These are phyloP conservation scores for Ictidomys tridecemlineatus DNA, from an alignment of 2,113 vertebrate genomes.

Conservation along the genomic window DNA sequence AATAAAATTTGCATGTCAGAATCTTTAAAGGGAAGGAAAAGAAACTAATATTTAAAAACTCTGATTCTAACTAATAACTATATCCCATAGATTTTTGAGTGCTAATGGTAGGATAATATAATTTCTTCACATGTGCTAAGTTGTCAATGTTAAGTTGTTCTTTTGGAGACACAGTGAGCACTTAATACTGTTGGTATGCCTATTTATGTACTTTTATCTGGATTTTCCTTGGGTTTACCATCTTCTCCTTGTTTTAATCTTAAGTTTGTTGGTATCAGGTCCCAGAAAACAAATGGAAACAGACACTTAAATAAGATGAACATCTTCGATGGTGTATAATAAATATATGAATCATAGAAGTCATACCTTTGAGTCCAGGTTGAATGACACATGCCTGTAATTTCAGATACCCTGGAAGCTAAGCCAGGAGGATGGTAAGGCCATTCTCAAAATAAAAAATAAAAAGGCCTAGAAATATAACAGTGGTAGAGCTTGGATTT, in stretches of 20 bases:
- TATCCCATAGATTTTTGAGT: neutral
- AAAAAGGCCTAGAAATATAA: neutral
- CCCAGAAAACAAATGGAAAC: neutral
- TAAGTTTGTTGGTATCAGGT: neutral
- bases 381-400: neutral
- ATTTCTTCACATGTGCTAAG: neutral
- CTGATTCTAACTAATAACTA: neutral
- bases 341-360: neutral
- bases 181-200: neutral
- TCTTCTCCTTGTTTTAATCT: neutral
- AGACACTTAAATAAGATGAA: neutral
- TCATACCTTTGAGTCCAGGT: neutral
- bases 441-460: neutral
- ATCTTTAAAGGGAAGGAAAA: slow-evolving; percentile 29
- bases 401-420: neutral
- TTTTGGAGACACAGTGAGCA: neutral
- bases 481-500: neutral
- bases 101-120: neutral
- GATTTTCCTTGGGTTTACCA: neutral
- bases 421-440: neutral
- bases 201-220: neutral
- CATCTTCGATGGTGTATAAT: neutral
- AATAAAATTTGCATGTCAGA: neutral
- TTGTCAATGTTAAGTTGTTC: neutral
- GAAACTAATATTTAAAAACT: slow-evolving; percentile 39